Percentiles rank a stretch among this genome's conserved stretches.
These are phyloP conservation scores for Threskiornis aethiopicus DNA, from an alignment of 2,797 vertebrate genomes.

Conservation along the genomic window DNA sequence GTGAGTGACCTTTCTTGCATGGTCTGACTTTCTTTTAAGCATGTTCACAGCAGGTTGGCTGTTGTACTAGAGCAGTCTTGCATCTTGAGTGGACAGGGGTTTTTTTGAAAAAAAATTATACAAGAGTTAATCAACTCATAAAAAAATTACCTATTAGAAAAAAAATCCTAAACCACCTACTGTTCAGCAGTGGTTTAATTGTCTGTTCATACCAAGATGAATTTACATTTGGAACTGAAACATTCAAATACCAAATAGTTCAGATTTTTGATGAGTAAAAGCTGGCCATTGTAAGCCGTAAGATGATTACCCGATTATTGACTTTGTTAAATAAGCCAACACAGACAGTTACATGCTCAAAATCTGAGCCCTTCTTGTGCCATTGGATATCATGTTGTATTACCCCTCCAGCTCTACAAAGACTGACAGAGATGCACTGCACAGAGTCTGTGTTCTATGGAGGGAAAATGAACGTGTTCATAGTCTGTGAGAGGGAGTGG, in stretches of 20 bases:
- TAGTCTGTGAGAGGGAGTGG: not conserved
- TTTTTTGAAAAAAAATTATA: not conserved
- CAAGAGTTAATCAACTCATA: not conserved
- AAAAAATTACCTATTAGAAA: not conserved
- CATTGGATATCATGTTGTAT: not conserved
- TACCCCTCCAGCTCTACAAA: not conserved
- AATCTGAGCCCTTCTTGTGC: not conserved
- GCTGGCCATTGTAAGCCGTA: not conserved
- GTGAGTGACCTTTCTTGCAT: not conserved
- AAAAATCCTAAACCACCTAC: not conserved
- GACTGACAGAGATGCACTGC: not conserved
- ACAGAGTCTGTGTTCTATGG: not conserved
- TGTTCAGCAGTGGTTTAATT: not conserved
- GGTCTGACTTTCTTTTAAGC: not conserved
- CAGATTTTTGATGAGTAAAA: not conserved
- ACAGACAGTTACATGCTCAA: not conserved
- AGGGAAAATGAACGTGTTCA: accelerated
- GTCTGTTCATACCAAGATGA: not conserved
- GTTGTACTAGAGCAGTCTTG: not conserved
- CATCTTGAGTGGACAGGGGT: not conserved
- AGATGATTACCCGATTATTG: not conserved
- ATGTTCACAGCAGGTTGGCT: not conserved
- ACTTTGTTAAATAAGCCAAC: not conserved
- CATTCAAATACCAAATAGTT: not conserved
- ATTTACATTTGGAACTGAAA: not conserved